Percentiles rank a stretch among this genome's conserved stretches.
phyloP scores from a whole-genome alignment of 2,888 invertebrate species.

The Camptogramma bilineatum region DNA sequence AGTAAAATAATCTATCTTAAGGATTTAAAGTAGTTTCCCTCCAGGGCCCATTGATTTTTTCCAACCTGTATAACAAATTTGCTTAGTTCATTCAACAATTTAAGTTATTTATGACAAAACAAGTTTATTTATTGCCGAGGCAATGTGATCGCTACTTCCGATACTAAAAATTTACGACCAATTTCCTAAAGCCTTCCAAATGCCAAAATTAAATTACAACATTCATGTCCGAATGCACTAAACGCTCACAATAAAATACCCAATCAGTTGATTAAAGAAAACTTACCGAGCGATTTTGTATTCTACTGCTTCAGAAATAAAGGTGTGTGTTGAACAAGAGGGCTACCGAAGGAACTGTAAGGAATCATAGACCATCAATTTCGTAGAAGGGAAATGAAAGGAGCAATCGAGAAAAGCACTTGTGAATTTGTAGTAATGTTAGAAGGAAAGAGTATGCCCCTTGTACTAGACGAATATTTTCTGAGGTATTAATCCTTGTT shows the following conservation, averaged over 20 bases:
- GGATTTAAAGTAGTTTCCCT: too few species aligned
- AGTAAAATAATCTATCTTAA: too few species aligned
- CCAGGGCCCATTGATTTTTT: too few species aligned
- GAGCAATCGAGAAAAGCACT: conserved; percentile 34
- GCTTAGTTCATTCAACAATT: too few species aligned
- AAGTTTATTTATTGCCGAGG: neutral
- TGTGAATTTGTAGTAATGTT: conserved; percentile 46
- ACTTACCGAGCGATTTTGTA: conserved; percentile 4
- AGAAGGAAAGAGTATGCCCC: neutral
- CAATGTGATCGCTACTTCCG: neutral
- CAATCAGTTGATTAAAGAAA: conserved; percentile 49
- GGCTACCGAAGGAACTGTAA: conserved; percentile 5
- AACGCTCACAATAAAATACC: conserved; percentile 27
- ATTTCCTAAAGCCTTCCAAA: conserved; percentile 15
- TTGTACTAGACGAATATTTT: too few species aligned
- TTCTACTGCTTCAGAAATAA: neutral
- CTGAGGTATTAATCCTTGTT: too few species aligned
- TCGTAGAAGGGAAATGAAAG: conserved; percentile 43
- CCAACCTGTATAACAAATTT: too few species aligned
- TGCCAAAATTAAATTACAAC: conserved; percentile 23
- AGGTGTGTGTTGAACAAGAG: neutral
- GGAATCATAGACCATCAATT: conserved; percentile 37
- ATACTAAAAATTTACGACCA: conserved; percentile 18
- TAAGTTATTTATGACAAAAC: neutral
- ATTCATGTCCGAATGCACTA: conserved; percentile 24